These are phyloP conservation scores for Microcebus tavaratra DNA, from an alignment of 2,113 vertebrate genomes.

Conservation along the genomic window DNA sequence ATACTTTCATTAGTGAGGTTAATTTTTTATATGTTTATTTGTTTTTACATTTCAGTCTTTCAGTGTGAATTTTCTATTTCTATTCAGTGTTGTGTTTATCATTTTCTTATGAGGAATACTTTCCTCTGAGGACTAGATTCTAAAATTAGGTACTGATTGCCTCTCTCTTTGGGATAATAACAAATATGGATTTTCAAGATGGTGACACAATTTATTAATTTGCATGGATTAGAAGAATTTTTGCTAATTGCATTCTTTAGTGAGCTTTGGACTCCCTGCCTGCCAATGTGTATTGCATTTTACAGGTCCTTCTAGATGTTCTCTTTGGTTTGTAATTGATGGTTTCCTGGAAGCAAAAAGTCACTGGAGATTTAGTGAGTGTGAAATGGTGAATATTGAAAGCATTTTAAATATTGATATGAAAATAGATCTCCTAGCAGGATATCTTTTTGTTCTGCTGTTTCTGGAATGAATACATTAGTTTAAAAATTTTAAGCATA, in stretches of 20 bases:
- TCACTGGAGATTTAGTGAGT: constrained; percentile 53
- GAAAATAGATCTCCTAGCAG: constrained; percentile 52
- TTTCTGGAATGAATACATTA: constrained; percentile 51
- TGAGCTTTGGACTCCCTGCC: background rate
- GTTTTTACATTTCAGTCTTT: background rate
- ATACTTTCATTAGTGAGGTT: background rate
- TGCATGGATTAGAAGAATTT: constrained; percentile 35
- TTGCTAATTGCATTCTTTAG: constrained; percentile 44
- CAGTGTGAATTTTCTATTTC: background rate
- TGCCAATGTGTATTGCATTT: constrained; percentile 33
- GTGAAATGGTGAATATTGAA: constrained; percentile 61
- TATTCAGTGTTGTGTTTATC: background rate
- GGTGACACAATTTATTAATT: constrained; percentile 39
- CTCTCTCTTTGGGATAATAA: constrained; percentile 23
- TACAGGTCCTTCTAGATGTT: constrained; percentile 18
- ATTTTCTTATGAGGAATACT: background rate
- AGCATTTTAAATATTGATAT: constrained; percentile 57
- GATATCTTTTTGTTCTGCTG: constrained; percentile 38
- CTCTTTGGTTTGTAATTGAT: constrained; percentile 50
- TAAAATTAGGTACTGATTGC: constrained; percentile 44
- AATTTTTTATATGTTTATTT: background rate
- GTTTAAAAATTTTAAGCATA: constrained; percentile 43
- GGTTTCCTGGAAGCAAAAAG: constrained; percentile 51
- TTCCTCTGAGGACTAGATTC: background rate
- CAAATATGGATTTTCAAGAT: constrained; percentile 37